Evolutionary conservation across 2,888 invertebrate species (phyloP), one percentile per base, ranked within the genome.

Genomic region (Linyphia triangularis): DNA sequence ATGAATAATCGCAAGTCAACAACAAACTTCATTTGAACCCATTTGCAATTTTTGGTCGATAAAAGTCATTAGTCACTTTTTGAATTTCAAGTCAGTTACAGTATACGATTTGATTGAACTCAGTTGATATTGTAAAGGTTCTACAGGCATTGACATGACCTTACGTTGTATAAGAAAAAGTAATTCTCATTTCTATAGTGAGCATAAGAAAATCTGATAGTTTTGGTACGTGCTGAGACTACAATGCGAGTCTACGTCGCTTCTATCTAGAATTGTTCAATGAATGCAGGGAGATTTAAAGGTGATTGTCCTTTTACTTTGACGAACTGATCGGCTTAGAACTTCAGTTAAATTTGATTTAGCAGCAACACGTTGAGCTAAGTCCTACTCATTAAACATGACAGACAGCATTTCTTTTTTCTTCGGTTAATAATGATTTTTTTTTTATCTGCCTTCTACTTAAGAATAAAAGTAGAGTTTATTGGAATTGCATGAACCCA

Each of bases 241-340:
- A 67, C 33, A 19, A 16, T 33, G n/a, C n/a, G 1, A n/a, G 16
- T 19, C 16, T 33, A 10, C 5, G 33, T 19, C n/a, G 7, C 51
- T 51, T 13, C n/a, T 51, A n/a, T 51, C 40, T 40, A n/a, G 51
- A n/a, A 51, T 33, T 33, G 33, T 33, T 33, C 33, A 33, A 51
- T 16, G 33, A 59, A n/a, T 16, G n/a, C 51, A 51, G 6, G n/a
- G 51, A 77, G 77, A 77, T 77, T 77, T 63, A 24, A 77, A 63
- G 77, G 61, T 77, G 77, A 77, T 22, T 77, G 37, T 9, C 77
- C 63, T 77, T 5, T 22, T 1, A n/a, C 19, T 22, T 63, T 77
- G 77, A 77, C 40, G 40, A 63, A 63, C 77, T 63, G 61, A 63
- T 77, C 61, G 19, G 6, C 43, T 70, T 24, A 43, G 2, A 24